Base-by-base conservation (phyloP, 2,113 vertebrate genomes). In the Hirundichthys speculiger region DNA sequence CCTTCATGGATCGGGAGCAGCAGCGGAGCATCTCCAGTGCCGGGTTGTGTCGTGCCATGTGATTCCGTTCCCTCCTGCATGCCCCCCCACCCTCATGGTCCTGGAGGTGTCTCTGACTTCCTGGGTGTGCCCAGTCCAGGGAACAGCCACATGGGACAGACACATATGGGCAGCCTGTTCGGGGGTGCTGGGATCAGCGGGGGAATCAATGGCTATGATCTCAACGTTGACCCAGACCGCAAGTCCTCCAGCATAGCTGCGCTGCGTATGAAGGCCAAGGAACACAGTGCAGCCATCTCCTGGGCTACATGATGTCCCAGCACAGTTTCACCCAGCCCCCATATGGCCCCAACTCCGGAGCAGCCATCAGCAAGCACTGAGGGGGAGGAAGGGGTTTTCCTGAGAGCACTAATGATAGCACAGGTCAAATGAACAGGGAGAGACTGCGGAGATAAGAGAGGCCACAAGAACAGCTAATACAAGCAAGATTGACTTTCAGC, bases 271-370 rank as follows among this genome's bases (percentile, higher is more conserved):
- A 98, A 98, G 77, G 96, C 96, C 12, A 98, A 98, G 91, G 96
- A 98, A 93, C 96, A 98, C 94, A 98, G 96, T 12, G 96, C 96
- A 0, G 96, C 96, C 30, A 98, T 98, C 89, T 98, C 96, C 71
- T 98, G 96, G 96, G 95, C 96, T 3, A 97, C 96, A 94, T 98
- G 96, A 98, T n/a, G 77, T 82, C 84, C 84, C 64, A 45, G 30
- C 24, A 62, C 5, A 6, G 63, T 21, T 42, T 19, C 52, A 59
- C 62, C 71, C 76, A 19, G 46, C 55, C 64, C 59, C 77, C 63
- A 34, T 22, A 58, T 5, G 60, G 64, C 70, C 57, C 73, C 64
- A 47, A 58, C 58, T 65, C 56, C 27, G 53, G 56, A 79, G 75
- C 75, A 74, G 79, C 68, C 79, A 18, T 58, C 64, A 68, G 20